A percentile compares a stretch with the other conserved stretches of the same genome.
phyloP scores from a whole-genome alignment of 2,113 vertebrate genomes.

The Abramis brama region DNA sequence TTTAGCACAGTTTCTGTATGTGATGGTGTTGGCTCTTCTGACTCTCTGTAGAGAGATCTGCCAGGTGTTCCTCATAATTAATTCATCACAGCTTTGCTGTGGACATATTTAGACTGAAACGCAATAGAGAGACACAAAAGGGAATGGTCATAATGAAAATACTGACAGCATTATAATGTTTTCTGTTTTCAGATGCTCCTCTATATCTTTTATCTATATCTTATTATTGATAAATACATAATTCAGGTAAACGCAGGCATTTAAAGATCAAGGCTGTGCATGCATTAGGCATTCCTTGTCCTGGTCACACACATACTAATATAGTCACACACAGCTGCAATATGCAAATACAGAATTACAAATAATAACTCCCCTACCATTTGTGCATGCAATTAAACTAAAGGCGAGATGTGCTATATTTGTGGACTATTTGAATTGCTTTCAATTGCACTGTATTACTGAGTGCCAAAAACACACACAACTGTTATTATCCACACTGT shows the following conservation, averaged over 20 bases:
- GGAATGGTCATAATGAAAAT: conserved; percentile 38
- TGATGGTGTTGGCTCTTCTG: neutral
- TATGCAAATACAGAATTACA: neutral
- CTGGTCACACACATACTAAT: neutral
- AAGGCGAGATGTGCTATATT: neutral
- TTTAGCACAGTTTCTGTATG: neutral
- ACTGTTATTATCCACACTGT: neutral
- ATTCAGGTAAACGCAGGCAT: neutral
- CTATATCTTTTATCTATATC: too few relatives aligned
- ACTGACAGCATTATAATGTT: neutral
- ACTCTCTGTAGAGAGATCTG: neutral
- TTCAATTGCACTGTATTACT: neutral
- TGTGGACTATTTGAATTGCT: neutral
- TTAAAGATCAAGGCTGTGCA: neutral
- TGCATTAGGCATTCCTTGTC: neutral
- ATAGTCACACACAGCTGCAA: neutral
- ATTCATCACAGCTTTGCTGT: conserved; percentile 40
- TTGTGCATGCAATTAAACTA: neutral
- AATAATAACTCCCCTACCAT: neutral
- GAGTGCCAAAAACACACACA: neutral
- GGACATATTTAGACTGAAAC: conserved; percentile 35
- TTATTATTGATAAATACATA: neutral
- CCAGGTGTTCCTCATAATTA: conserved; percentile 31
- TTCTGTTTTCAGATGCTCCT: neutral
- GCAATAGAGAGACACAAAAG: conserved; percentile 34